A percentile compares a stretch with the other conserved stretches of the same genome.
Conservation (phyloP, 2,113 vertebrate species). For the Anthoscopus minutus region DNA sequence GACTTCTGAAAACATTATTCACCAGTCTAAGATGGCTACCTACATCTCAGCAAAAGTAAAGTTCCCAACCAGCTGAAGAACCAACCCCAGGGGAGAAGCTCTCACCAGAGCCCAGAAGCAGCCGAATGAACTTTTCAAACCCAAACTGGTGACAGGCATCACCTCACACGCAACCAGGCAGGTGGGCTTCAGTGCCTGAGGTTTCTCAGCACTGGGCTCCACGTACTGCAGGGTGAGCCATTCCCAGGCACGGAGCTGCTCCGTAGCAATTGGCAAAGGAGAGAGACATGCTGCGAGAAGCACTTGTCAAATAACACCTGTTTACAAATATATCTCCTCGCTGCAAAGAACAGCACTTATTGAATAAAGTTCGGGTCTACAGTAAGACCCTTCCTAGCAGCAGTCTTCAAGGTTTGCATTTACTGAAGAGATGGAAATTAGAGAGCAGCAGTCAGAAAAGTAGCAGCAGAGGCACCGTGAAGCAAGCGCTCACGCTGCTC, state of each 20-base stretch:
- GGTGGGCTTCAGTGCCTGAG: not conserved
- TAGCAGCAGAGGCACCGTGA: not conserved
- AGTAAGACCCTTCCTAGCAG: conserved; percentile 18
- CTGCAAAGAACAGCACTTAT: conserved; percentile 32
- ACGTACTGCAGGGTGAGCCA: conserved; percentile 28
- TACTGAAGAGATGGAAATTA: not conserved
- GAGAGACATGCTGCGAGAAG: conserved; percentile 56
- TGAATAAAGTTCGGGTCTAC: conserved; percentile 36
- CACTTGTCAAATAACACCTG: conserved; percentile 65
- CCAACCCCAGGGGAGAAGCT: not conserved
- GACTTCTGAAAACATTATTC: not conserved
- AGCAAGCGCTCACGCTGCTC: not conserved
- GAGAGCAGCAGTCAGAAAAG: not conserved
- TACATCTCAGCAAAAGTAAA: not conserved
- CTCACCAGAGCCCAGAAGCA: not conserved
- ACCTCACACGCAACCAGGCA: not conserved
- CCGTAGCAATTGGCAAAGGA: conserved; percentile 52
- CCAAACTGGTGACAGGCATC: not conserved
- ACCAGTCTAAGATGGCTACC: not conserved
- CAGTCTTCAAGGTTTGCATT: not conserved
- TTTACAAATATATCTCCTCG: conserved; percentile 71
- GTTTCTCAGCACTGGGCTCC: conserved; percentile 18
- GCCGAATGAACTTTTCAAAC: conserved; percentile 38
- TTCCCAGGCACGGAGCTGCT: conserved; percentile 53
- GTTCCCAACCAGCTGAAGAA: not conserved